Evolutionary conservation across 30 jellyfish, hydroid and myxozoan species (phyloP).

Genomic region (Kudoa iwatai): DNA sequence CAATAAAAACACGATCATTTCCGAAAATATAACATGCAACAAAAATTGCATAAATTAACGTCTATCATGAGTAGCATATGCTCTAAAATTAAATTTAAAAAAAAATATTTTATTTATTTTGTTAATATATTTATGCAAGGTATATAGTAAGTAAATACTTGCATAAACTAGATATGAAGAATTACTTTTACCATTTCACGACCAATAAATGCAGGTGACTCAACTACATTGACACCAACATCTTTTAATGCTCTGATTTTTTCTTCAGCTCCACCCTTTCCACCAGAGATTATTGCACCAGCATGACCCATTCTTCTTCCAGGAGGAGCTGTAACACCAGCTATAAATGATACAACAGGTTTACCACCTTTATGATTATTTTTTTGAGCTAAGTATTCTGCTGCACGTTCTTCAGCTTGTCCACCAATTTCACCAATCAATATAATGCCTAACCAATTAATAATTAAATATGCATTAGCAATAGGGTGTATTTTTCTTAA

Average conservation of each 20-base stretch:
- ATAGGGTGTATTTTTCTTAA: too few relatives aligned
- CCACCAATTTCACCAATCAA: slow-evolving; percentile 96
- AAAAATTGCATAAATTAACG: too few relatives aligned
- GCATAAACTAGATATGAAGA: too few relatives aligned
- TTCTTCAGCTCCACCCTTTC: slow-evolving; percentile 65
- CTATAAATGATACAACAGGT: slow-evolving; percentile 76
- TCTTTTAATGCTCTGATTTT: slow-evolving; percentile 56
- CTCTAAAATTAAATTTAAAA: too few relatives aligned
- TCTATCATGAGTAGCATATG: too few relatives aligned
- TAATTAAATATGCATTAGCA: not conserved
- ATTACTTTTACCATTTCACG: too few relatives aligned
- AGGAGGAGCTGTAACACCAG: slow-evolving; percentile 95
- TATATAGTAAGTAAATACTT: too few relatives aligned
- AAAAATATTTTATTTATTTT: too few relatives aligned
- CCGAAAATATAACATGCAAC: too few relatives aligned
- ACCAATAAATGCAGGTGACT: slow-evolving; percentile 84
- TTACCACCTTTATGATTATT: slow-evolving; percentile 14
- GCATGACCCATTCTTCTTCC: slow-evolving; percentile 98
- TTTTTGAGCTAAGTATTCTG: slow-evolving; percentile 20
- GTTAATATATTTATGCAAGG: too few relatives aligned
- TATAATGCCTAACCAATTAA: slow-evolving; percentile 10
- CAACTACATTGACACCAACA: slow-evolving; percentile 41
- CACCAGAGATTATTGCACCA: slow-evolving; percentile 87
- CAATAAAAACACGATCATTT: too few relatives aligned
- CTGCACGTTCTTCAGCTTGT: slow-evolving; percentile 89